These are phyloP conservation scores for Drosophila pachea DNA, from an alignment of 1,140 invertebrate genomes.

Conservation along the genomic window DNA sequence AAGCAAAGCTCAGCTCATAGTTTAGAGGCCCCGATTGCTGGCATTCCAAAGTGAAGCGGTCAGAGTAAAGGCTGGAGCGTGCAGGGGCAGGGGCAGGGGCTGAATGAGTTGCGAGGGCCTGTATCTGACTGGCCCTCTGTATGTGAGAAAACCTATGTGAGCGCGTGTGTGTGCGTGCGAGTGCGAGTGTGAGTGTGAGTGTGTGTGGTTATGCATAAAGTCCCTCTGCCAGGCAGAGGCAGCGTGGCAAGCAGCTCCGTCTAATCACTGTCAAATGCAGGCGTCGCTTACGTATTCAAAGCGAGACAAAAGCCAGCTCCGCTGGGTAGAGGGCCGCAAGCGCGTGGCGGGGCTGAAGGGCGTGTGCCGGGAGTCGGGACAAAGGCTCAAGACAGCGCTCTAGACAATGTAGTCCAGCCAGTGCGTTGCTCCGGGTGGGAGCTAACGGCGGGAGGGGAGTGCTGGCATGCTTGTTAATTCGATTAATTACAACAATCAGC, in stretches of 20 bases:
- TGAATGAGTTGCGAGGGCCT: conserved; percentile 31
- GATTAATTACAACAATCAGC: conserved; percentile 79
- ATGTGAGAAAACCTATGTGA: background rate
- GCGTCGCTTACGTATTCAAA: conserved; percentile 72
- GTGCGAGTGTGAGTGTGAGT: conserved; percentile 19
- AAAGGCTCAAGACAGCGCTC: conserved; percentile 34
- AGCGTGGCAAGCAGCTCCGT: conserved; percentile 56
- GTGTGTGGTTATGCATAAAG: conserved; percentile 61
- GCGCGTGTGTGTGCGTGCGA: conserved; percentile 1
- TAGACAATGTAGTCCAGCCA: conserved; percentile 22
- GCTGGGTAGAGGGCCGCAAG: background rate
- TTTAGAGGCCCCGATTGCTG: background rate
- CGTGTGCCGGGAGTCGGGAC: background rate
- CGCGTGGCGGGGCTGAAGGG: conserved; percentile 5
- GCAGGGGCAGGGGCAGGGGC: background rate
- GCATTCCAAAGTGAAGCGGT: conserved; percentile 5
- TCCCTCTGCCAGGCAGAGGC: conserved; percentile 58
- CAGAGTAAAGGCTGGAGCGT: conserved; percentile 25
- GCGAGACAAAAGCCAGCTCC: conserved; percentile 56
- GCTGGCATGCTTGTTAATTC: conserved; percentile 74
- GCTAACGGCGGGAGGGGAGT: background rate
- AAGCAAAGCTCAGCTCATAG: too few relatives aligned
- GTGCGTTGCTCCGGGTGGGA: background rate
- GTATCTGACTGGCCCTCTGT: conserved; percentile 18
- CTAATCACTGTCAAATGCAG: conserved; percentile 78